Evolutionary conservation across 2,888 invertebrate species (phyloP), one percentile per base, ranked within the genome.

Genomic region (Reticulitermes lucifugus): DNA sequence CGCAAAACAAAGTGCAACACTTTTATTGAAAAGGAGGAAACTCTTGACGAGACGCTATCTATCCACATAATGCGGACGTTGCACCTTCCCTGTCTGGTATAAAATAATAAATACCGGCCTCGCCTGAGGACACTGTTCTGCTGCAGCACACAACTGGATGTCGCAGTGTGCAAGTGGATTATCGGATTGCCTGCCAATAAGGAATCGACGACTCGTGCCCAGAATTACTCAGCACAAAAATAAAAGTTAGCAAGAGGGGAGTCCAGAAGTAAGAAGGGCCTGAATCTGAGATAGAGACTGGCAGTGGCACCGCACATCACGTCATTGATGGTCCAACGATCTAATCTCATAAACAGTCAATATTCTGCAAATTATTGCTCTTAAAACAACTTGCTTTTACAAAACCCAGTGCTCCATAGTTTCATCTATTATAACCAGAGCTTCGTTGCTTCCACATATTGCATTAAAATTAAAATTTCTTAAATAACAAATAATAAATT

Each of bases 131-230:
- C 41, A n/a, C 25, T 14, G 29, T 25, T 0, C 4, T 29, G 73
- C 9, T 51, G 12, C 51, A 51, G 60, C 60, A 60, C 55, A 79
- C 41, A 81, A 81, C 60, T 75, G 75, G 75, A 75, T 60, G 70
- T 70, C 70, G 41, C 60, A 60, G 80, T 43, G 21, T 12, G 43
- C 80, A 65, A 65, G 55, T 81, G n/a, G 70, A 70, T 81, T 81
- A 81, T 81, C 59, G 70, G 81, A 81, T 81, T 81, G 70, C 70
- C 77, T 77, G 77, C 77, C 46, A 77, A 77, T 77, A 77, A 77
- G 77, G 51, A 77, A 77, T 51, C 77, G 77, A 21, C 22, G 46
- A 29, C n/a, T 70, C 81, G 81, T 81, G 81, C 81, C 25, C 65
- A 59, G 81, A 81, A 81, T 80, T 60, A 73, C 22, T 3, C 7